These are phyloP conservation scores for Chinchilla lanigera DNA, from an alignment of 2,113 vertebrate genomes.

Conservation along the genomic window DNA sequence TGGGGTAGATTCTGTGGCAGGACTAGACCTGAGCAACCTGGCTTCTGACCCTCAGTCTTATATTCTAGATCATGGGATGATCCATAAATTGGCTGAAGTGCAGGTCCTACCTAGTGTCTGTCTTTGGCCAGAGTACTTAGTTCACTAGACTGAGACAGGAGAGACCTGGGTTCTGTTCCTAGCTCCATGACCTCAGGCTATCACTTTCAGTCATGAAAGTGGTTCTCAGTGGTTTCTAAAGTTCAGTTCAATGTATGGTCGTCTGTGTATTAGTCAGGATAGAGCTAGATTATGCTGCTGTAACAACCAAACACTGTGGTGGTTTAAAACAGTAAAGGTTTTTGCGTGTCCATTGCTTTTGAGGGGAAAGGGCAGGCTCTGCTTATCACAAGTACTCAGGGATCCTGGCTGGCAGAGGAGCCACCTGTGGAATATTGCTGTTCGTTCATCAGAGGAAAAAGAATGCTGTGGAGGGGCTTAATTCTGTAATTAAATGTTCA, in stretches of 20 bases:
- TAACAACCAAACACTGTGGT: not conserved
- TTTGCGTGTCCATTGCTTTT: not conserved
- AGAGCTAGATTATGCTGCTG: not conserved
- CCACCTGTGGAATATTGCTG: not conserved
- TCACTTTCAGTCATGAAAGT: not conserved
- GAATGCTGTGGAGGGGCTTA: slow-evolving; percentile 10
- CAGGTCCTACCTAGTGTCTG: slow-evolving; percentile 65
- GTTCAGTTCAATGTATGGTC: not conserved
- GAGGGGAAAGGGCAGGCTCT: not conserved
- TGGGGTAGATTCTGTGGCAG: not conserved
- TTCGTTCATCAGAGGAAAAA: slow-evolving; percentile 24
- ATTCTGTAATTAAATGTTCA: not conserved
- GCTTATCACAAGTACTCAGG: not conserved
- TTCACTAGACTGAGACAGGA: not conserved
- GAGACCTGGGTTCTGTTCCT: not conserved
- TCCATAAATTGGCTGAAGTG: not conserved
- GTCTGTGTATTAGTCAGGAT: not conserved
- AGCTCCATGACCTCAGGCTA: not conserved
- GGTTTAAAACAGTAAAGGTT: slow-evolving; percentile 10
- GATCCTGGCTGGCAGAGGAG: not conserved
- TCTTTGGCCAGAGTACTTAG: slow-evolving; percentile 20
- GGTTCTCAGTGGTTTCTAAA: slow-evolving; percentile 7
- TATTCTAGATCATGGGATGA: not conserved
- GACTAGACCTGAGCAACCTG: not conserved
- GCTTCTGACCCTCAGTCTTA: not conserved